phyloP scores from a whole-genome alignment of 2,888 invertebrate genomes.

The Phyllotreta cruciferae region DNA sequence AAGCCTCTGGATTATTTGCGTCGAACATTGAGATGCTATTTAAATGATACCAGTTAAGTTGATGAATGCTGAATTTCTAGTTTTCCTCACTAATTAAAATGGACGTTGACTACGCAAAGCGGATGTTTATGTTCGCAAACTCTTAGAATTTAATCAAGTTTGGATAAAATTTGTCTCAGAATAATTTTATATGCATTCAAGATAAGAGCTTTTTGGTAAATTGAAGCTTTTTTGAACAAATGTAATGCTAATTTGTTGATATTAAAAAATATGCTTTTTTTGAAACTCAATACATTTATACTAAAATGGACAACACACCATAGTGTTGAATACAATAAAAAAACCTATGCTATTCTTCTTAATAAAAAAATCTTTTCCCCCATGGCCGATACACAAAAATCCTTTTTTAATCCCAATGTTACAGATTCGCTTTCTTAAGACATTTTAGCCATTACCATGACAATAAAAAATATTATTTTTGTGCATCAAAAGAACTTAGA shows the following conservation, averaged over 20 bases:
- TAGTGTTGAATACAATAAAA: conserved; percentile 15
- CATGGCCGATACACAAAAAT: conserved; percentile 28
- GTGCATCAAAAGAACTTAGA: conserved; percentile 44
- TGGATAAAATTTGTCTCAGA: too few relatives aligned
- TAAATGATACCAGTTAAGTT: conserved; percentile 33
- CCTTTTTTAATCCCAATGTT: conserved; percentile 49
- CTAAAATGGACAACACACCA: conserved; percentile 3
- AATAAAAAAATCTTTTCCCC: conserved; percentile 20
- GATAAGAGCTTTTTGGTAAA: too few relatives aligned
- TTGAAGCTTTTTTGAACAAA: too few relatives aligned
- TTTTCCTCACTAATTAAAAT: conserved; percentile 42
- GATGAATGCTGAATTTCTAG: conserved; percentile 43
- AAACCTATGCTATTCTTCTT: conserved; percentile 14
- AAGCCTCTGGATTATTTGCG: conserved; percentile 35
- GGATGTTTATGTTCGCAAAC: too few relatives aligned
- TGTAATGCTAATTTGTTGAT: too few relatives aligned
- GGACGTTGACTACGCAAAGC: conserved; percentile 29
- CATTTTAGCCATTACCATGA: conserved; percentile 49
- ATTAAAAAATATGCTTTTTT: not conserved
- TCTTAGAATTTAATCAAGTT: too few relatives aligned
- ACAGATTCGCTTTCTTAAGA: conserved; percentile 50
- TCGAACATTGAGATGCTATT: conserved; percentile 30
- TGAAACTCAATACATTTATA: too few relatives aligned
- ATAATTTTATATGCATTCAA: too few relatives aligned
- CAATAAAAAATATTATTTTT: conserved; percentile 57